Base-by-base conservation (phyloP, 2,888 invertebrate genomes). In the Caenorhabditis macrosperma region DNA sequence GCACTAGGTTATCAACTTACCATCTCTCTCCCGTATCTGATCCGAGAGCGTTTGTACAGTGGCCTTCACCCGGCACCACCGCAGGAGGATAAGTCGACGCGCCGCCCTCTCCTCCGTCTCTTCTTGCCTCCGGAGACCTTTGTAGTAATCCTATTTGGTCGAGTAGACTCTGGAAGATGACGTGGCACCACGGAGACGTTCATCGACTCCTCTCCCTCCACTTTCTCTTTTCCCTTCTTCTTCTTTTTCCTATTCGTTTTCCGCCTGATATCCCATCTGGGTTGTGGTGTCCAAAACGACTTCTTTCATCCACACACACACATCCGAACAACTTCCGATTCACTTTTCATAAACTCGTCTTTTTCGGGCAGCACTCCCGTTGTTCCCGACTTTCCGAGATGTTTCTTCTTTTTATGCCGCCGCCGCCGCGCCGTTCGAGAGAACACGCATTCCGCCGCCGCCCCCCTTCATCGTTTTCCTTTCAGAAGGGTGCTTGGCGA, bases 401-500 rank as follows among this genome's bases (percentile, higher is more conserved):
- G 54, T 71, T 71, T 71, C 52, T 61, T 64, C 63, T 57, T 72
- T 38, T 61, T 7, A 20, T n/a, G 22, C 22, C 52, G 38, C 9
- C 5, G 12, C 48, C 30, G n/a, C 52, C 28, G 9, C 5, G 12
- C 48, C 30, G n/a, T 28, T 46, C 20, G 12, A 24, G 9, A 41
- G 28, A 44, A 33, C 63, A n/a, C n/a, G n/a, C n/a, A n/a, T n/a
- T n/a, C n/a, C n/a, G n/a, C n/a, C n/a, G n/a, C 71, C 24, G 38
- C 71, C 61, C 60, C 38, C 48, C 24, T 55, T 63, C 71, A 41
- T 38, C 26, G 24, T 52, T 63, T 55, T 59, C 72, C 50, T 72
- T 72, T 57, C 72, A 72, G 72, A 64, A 71, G 64, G 64, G 72
- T 64, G 64, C 72, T 72, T 72, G 72, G 61, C 69, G 69, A 60